These are phyloP conservation scores for Sphinx pinastri DNA, from an alignment of 2,888 invertebrate species.

Conservation along the genomic window DNA sequence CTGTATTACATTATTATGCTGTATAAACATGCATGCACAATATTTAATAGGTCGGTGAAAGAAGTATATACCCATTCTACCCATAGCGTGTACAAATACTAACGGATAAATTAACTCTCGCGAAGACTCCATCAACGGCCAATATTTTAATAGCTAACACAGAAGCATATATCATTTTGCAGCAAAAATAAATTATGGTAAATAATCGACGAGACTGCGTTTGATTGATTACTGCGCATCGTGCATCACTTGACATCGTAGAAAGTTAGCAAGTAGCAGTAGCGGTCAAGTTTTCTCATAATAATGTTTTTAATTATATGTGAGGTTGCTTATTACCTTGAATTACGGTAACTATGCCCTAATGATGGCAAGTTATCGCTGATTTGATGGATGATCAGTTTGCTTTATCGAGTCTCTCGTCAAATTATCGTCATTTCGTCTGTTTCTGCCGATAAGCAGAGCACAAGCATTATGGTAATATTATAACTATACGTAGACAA, in stretches of 20 bases:
- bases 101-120: neutral
- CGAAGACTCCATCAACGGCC: neutral
- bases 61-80: neutral
- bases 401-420: no score
- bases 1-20: no score
- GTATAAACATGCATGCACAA: no score
- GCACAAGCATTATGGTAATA: no score
- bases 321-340: neutral
- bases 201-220: neutral
- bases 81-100: neutral
- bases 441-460: no score
- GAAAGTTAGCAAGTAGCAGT: neutral
- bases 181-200: constrained; percentile 2
- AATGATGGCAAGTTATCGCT: no score
- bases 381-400: no score
- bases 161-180: constrained; percentile 3
- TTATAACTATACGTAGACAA: no score
- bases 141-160: constrained; percentile 18
- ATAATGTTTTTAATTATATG: neutral
- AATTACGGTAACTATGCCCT: neutral
- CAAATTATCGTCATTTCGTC: no score
- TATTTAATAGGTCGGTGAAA: no score
- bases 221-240: constrained; percentile 4
- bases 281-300: neutral
- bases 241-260: neutral